Evolutionary conservation across 2,888 invertebrate species (phyloP), one percentile per base, ranked within the genome.

Genomic region (Mimumesa dahlbomi): DNA sequence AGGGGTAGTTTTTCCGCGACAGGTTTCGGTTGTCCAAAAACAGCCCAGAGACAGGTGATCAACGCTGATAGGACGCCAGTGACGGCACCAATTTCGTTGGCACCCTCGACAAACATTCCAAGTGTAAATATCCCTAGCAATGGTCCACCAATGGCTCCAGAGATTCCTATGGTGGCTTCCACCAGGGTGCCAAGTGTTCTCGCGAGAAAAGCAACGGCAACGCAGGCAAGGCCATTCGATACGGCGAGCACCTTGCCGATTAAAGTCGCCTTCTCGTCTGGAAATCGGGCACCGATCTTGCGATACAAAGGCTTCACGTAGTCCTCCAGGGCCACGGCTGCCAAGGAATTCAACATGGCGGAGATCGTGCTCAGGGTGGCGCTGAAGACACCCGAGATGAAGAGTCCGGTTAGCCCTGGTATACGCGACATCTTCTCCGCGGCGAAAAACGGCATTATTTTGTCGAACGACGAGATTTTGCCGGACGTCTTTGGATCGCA

Each of bases 291-390:
- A 0, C 56, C 58, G 5, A 77, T n/a, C 46, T 59, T 63, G 4
- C 48, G 42, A 64, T 84, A 89, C 13, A 82, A 2, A 0, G 89
- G 90, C 84, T 93, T 93, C 1, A 97, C 90, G 81, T 97, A 96
- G 89, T 98, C 98, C 84, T 96, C 94, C 19, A 98, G 90, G 0
- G 96, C 95, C 9, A 98, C 95, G 0, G 98, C 97, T 0, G 98
- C 95, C 34, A 98, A 91, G 0, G 97, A 96, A 84, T 97, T 98
- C 66, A 98, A 92, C 16, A 96, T 94, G 0, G 98, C 97, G 0
- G 98, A 98, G 54, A 98, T 94, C 0, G 97, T 97, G 45, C 97
- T 97, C 2, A 98, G 91, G 0, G 97, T 95, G 0, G 97, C 98
- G 82, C 97, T 96, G 88, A 98, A 97, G 61, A 98, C 94, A 0